phyloP scores from a whole-genome alignment of 1,140 invertebrate species.

The Pogonognathellus flavescens region DNA sequence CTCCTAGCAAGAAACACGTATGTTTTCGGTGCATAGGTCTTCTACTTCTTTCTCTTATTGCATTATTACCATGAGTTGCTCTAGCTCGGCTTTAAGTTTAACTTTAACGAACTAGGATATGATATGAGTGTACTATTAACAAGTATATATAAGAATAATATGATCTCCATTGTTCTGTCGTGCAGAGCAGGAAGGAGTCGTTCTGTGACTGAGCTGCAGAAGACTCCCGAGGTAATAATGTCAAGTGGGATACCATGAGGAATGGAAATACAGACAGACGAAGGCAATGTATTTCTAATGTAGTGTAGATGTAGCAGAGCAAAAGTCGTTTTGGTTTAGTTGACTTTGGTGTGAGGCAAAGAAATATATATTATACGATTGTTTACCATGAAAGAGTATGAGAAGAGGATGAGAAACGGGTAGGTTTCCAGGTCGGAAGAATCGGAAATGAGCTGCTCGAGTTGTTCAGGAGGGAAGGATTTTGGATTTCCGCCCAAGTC shows the following conservation, averaged over 20 bases:
- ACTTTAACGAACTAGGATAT: conserved; percentile 6
- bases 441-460: conserved; percentile 31
- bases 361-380: neutral
- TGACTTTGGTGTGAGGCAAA: neutral
- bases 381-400: neutral
- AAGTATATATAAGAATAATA: neutral
- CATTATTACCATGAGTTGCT: conserved; percentile 9
- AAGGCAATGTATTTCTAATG: neutral
- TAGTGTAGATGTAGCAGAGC: neutral
- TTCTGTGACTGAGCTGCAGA: neutral
- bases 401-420: neutral
- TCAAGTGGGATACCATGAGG: conserved; percentile 5
- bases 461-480: conserved; percentile 39
- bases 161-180: neutral
- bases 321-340: conserved; percentile 11
- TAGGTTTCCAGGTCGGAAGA: conserved; percentile 30
- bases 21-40: too few relatives aligned
- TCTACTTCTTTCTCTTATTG: conserved; percentile 16
- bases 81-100: conserved; percentile 8
- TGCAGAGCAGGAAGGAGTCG: neutral
- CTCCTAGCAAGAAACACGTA: neutral
- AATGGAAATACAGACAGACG: neutral
- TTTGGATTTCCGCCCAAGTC: conserved; percentile 31
- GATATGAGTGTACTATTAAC: neutral
- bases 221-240: conserved; percentile 16